These are phyloP conservation scores for Tetheella fluctuosa DNA, from an alignment of 2,888 invertebrate species.

Conservation along the genomic window DNA sequence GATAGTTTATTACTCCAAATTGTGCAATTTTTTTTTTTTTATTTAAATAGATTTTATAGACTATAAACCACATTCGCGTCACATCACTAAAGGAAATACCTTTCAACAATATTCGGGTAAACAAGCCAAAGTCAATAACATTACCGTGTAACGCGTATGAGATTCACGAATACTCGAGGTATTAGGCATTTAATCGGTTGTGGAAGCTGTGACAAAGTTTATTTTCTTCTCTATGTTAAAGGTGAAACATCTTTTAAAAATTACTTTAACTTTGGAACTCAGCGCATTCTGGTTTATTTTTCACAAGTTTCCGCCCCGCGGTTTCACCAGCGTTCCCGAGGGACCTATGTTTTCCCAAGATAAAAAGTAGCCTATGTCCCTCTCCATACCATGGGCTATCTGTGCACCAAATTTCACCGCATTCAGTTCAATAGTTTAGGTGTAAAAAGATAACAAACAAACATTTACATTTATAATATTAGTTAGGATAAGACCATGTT, in stretches of 20 bases:
- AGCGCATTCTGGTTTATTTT: neutral
- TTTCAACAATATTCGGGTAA: slow-evolving; percentile 12
- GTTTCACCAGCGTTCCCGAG: neutral
- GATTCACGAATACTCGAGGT: neutral
- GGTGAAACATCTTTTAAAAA: neutral
- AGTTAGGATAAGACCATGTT: too few species aligned
- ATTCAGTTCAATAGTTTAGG: too few species aligned
- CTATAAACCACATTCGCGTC: neutral
- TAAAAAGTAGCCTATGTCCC: too few species aligned
- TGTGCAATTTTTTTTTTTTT: neutral
- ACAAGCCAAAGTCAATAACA: slow-evolving; percentile 11
- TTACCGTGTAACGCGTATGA: slow-evolving; percentile 6
- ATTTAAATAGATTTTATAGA: neutral
- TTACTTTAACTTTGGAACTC: neutral
- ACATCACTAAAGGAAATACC: slow-evolving; percentile 8
- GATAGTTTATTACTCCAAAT: too few species aligned
- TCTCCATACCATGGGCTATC: too few species aligned
- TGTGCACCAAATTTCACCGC: too few species aligned
- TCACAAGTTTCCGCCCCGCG: neutral
- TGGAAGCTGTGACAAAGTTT: neutral
- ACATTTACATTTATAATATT: too few species aligned
- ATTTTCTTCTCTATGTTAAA: neutral
- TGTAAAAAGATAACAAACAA: too few species aligned
- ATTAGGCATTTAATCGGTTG: slow-evolving; percentile 10
- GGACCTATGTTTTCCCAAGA: too few species aligned